Conservation (phyloP, 2,888 invertebrate species). For the Epistrophella euchroma region DNA sequence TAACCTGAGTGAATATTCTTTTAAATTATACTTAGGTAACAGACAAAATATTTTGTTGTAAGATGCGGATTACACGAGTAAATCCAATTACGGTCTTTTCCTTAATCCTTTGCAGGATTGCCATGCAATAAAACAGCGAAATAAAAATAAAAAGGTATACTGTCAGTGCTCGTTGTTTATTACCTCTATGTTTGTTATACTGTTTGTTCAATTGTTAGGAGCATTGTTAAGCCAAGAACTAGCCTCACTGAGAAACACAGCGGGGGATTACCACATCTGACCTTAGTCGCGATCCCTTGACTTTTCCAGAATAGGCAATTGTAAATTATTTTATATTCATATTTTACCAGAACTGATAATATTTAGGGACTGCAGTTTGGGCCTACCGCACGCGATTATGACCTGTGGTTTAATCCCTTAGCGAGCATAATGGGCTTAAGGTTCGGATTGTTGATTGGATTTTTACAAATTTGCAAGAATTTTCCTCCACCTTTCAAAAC, state of each 20-base stretch:
- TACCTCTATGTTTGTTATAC: slow-evolving; percentile 32
- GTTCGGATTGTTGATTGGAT: slow-evolving; percentile 69
- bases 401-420: slow-evolving; percentile 74
- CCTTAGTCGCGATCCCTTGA: slow-evolving; percentile 79
- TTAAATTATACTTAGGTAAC: not conserved
- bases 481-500: slow-evolving; percentile 72
- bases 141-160: slow-evolving; percentile 10
- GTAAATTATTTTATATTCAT: slow-evolving; percentile 77
- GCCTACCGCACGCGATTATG: slow-evolving; percentile 65
- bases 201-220: slow-evolving; percentile 51
- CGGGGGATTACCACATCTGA: slow-evolving; percentile 51
- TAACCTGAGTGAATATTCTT: not conserved
- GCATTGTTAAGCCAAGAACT: slow-evolving; percentile 48
- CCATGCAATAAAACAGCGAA: slow-evolving; percentile 55
- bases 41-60: slow-evolving; percentile 81
- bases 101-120: slow-evolving; percentile 58
- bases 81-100: slow-evolving; percentile 80
- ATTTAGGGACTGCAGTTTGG: slow-evolving; percentile 28
- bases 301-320: slow-evolving; percentile 82
- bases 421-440: slow-evolving; percentile 67
- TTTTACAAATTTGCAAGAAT: slow-evolving; percentile 72
- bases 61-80: slow-evolving; percentile 80
- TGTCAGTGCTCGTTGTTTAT: slow-evolving; percentile 50
- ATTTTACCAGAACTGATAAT: slow-evolving; percentile 59
- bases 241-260: slow-evolving; percentile 52